Base-by-base conservation (phyloP, 2,797 vertebrate species). In the Amblyopsis hoosieri region DNA sequence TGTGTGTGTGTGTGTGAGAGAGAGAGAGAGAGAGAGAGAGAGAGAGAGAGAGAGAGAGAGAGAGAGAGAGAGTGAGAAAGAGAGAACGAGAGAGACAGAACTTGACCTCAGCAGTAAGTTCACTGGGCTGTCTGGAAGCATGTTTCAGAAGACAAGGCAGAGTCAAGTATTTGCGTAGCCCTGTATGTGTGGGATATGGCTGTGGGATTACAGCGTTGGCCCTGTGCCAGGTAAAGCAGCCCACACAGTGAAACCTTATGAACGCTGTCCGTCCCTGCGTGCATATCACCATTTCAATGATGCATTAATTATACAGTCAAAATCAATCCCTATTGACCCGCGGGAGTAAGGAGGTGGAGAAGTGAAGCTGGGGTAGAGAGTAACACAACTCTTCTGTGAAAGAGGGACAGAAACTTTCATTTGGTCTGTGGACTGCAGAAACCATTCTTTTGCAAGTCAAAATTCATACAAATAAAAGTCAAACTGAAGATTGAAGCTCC, bases 281-380 rank as follows among this genome's bases (percentile, higher is more conserved):
- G 81, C 71, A 75, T 83, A 80, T 76, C 67, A 1, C 65, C 64
- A 66, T 78, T 82, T 86, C 73, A 87, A 70, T 79, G 78, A 84
- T 70, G 62, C 68, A 76, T 76, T 63, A 62, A 79, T 78, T 78
- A 78, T 72, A 66, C 64, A 56, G 71, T 75, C 67, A 62, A 71
- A 80, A 81, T 72, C 81, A 69, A 78, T 80, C 62, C 61, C 54
- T 52, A 55, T 58, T 77, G 75, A 80, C 74, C 72, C 62, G 62
- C 54, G 58, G 37, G 8, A 42, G 37, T 9, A 9, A 42, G 12
- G 47, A 12, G 12, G n/a, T 5, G 47, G 47, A 12, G 63, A 31
- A 66, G 67, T 57, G 45, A 74, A 73, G 59, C 57, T 51, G 60
- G 50, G 62, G 47, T 60, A 61, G 62, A 51, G 29, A 62, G 33